Conservation (phyloP, 2,797 vertebrate genomes). For the Acanthurus lineatus region DNA sequence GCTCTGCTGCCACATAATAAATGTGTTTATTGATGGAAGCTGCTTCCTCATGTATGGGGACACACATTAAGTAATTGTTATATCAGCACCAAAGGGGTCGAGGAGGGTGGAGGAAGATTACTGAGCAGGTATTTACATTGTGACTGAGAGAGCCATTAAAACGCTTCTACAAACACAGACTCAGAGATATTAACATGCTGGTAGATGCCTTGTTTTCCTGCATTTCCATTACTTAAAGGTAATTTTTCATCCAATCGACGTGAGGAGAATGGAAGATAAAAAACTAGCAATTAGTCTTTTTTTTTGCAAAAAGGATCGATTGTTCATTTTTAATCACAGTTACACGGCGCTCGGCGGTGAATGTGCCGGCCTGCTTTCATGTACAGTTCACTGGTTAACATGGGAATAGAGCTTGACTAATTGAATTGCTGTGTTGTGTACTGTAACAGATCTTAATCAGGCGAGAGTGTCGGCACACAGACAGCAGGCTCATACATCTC, state of each 20-base stretch:
- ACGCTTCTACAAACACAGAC: conserved; percentile 21
- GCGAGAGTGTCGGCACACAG: conserved; percentile 23
- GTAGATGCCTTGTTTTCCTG: background rate
- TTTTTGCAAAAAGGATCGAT: conserved; percentile 54
- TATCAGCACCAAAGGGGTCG: conserved; percentile 36
- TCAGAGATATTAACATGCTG: background rate
- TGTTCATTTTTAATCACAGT: conserved; percentile 62
- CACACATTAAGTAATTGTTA: conserved; percentile 50
- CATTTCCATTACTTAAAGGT: conserved; percentile 18
- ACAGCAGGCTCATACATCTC: conserved; percentile 41
- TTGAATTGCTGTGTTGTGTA: conserved; percentile 68
- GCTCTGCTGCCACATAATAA: conserved; percentile 67
- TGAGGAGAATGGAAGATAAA: conserved; percentile 16
- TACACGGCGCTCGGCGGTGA: background rate
- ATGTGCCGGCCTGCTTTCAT: conserved; percentile 40
- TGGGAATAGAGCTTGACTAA: conserved; percentile 63
- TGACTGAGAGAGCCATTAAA: conserved; percentile 47
- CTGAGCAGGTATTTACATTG: conserved; percentile 49
- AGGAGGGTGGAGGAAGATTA: conserved; percentile 30
- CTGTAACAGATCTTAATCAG: conserved; percentile 76
- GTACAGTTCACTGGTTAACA: conserved; percentile 60
- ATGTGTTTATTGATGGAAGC: conserved; percentile 53
- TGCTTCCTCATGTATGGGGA: conserved; percentile 27
- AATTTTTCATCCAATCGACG: conserved; percentile 31
- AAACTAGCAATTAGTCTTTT: conserved; percentile 51